A percentile compares a stretch with the other conserved stretches of the same genome.
Evolutionary conservation across 2,797 vertebrate genomes (phyloP).

Genomic region (Echeneis naucrates): DNA sequence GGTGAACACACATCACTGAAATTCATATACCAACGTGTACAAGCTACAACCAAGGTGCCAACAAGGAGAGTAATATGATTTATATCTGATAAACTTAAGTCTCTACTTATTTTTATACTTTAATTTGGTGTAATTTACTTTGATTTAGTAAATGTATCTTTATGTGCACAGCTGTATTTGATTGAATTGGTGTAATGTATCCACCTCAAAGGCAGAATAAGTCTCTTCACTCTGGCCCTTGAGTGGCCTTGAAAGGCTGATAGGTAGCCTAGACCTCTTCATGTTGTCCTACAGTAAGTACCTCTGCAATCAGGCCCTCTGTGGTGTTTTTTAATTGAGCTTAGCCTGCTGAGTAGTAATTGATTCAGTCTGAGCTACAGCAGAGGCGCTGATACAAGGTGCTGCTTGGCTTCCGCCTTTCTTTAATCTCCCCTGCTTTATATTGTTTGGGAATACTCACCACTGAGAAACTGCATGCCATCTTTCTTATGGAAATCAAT

Average conservation of each 20-base stretch:
- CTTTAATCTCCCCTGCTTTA: slow-evolving; percentile 96
- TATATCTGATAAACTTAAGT: neutral
- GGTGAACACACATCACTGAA: slow-evolving; percentile 47
- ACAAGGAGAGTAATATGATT: slow-evolving; percentile 11
- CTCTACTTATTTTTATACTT: slow-evolving; percentile 59
- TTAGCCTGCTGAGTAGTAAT: slow-evolving; percentile 90
- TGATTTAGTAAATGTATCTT: slow-evolving; percentile 11
- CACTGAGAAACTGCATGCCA: slow-evolving; percentile 94
- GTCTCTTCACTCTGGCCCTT: slow-evolving; percentile 84
- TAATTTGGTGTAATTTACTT: slow-evolving; percentile 64
- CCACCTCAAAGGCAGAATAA: slow-evolving; percentile 83
- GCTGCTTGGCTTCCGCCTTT: slow-evolving; percentile 88
- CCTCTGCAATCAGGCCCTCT: slow-evolving; percentile 83
- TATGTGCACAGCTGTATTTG: slow-evolving; percentile 24
- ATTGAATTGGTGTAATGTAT: slow-evolving; percentile 66
- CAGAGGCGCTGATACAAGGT: slow-evolving; percentile 93
- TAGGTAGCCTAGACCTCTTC: slow-evolving; percentile 86
- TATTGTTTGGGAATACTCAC: slow-evolving; percentile 92
- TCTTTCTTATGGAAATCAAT: slow-evolving; percentile 99
- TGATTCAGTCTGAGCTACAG: slow-evolving; percentile 91
- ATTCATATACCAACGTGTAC: slow-evolving; percentile 59
- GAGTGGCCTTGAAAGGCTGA: slow-evolving; percentile 87
- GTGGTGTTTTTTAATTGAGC: slow-evolving; percentile 91
- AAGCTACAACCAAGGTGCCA: slow-evolving; percentile 53
- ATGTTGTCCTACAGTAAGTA: slow-evolving; percentile 88